Conservation (phyloP, 2,888 invertebrate genomes). For the Tipula confusa region DNA sequence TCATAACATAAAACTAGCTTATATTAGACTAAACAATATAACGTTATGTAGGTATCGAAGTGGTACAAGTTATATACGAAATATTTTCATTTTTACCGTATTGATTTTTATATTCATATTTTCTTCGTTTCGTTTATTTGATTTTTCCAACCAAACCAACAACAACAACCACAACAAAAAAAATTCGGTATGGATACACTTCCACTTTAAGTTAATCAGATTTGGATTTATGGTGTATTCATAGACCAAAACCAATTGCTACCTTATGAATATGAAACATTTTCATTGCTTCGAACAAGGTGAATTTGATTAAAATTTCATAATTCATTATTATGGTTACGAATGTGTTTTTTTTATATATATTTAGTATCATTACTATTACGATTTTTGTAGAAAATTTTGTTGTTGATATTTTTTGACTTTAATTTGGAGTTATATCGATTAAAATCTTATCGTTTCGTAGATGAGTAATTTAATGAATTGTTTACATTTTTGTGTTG, state of each 20-base stretch:
- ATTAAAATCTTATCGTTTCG: conserved; percentile 3
- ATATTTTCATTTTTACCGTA: not conserved
- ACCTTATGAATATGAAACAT: not conserved
- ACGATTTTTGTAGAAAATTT: not conserved
- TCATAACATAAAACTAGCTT: not conserved
- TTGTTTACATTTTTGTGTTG: not conserved
- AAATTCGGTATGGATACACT: not conserved
- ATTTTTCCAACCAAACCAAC: not conserved
- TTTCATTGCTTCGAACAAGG: not conserved
- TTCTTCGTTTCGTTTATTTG: not conserved
- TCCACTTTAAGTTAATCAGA: not conserved
- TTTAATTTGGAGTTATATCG: not conserved
- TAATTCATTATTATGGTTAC: not conserved
- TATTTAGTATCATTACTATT: not conserved
- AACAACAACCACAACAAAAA: not conserved
- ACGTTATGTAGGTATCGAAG: no score
- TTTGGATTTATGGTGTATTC: not conserved
- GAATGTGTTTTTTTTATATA: not conserved
- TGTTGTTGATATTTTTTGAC: not conserved
- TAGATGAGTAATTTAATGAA: not conserved
- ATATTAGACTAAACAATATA: not conserved
- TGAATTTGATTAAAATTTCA: not conserved
- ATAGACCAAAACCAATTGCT: not conserved
- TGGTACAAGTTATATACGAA: not conserved
- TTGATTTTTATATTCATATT: not conserved